Conservation (phyloP, 2,888 invertebrate species). For the Linyphia triangularis region DNA sequence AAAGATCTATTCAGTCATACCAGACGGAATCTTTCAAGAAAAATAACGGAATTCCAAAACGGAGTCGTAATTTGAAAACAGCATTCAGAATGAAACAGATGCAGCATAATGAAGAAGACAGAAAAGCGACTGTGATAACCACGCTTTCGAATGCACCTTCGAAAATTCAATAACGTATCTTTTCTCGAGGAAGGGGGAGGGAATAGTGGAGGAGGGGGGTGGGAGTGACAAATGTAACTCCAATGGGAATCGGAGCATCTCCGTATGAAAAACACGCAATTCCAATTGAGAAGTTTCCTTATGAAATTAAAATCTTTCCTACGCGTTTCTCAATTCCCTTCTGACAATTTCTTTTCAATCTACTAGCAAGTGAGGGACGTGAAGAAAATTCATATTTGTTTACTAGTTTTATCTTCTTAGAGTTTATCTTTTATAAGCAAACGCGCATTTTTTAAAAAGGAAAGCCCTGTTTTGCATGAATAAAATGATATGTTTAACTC, state of each 20-base stretch:
- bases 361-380: neutral
- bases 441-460: too few relatives aligned
- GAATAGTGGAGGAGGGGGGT: neutral
- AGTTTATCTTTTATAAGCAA: too few relatives aligned
- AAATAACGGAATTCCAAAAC: neutral
- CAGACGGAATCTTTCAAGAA: neutral
- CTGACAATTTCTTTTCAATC: conserved; percentile 14
- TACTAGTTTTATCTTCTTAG: too few relatives aligned
- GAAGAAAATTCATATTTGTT: neutral
- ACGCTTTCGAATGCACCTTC: neutral
- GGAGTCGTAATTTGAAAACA: conserved; percentile 2
- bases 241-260: neutral
- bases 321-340: neutral
- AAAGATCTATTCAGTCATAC: neutral
- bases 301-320: conserved; percentile 48
- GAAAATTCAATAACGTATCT: conserved; percentile 43
- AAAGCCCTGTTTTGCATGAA: too few relatives aligned
- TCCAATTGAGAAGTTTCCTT: conserved; percentile 30
- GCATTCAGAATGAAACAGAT: conserved; percentile 23
- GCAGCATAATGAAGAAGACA: conserved; percentile 8
- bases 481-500: too few relatives aligned
- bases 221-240: too few relatives aligned
- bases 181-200: neutral
- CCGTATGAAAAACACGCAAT: neutral
- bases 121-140: conserved; percentile 4